Percentiles rank a stretch among this genome's conserved stretches.
Evolutionary conservation across 2,113 vertebrate species (phyloP).

Genomic region (Leptobrachium leishanense): DNA sequence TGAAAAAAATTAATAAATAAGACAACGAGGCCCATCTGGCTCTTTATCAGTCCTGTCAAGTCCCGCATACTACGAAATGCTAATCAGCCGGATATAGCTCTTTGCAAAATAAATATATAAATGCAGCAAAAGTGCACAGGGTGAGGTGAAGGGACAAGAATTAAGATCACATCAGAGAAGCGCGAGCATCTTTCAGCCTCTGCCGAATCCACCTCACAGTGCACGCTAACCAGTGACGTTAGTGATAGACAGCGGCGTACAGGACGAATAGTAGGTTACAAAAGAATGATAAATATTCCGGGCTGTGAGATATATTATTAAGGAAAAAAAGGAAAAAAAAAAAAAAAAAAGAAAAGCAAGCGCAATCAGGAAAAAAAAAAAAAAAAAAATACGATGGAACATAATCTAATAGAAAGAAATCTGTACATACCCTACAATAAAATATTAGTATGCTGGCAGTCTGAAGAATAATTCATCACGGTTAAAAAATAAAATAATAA

Average conservation of each 20-base stretch:
- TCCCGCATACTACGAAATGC: constrained; percentile 84
- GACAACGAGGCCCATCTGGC: constrained; percentile 81
- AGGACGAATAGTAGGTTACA: constrained; percentile 1
- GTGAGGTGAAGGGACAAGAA: constrained; percentile 18
- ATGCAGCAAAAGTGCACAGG: constrained; percentile 18
- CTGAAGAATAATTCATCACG: too few species aligned
- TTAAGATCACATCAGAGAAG: neutral
- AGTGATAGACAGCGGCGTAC: constrained; percentile 15
- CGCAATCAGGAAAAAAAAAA: neutral
- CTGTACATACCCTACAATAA: neutral
- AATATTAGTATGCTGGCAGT: too few species aligned
- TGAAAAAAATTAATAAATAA: too few species aligned
- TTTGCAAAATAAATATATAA: constrained; percentile 69
- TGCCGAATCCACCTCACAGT: constrained; percentile 1
- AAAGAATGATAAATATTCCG: constrained; percentile 3
- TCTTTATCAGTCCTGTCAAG: constrained; percentile 82
- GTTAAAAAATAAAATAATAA: neutral
- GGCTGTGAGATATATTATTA: neutral
- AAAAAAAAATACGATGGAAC: neutral
- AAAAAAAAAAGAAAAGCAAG: neutral
- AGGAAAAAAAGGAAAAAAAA: neutral
- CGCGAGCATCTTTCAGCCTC: neutral
- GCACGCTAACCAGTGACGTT: constrained; percentile 26
- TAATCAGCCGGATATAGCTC: constrained; percentile 90
- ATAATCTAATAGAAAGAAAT: neutral